Percentiles rank a stretch among this genome's conserved stretches.
phyloP scores from a whole-genome alignment of 2,113 vertebrate species.

The Edolisoma coerulescens region DNA sequence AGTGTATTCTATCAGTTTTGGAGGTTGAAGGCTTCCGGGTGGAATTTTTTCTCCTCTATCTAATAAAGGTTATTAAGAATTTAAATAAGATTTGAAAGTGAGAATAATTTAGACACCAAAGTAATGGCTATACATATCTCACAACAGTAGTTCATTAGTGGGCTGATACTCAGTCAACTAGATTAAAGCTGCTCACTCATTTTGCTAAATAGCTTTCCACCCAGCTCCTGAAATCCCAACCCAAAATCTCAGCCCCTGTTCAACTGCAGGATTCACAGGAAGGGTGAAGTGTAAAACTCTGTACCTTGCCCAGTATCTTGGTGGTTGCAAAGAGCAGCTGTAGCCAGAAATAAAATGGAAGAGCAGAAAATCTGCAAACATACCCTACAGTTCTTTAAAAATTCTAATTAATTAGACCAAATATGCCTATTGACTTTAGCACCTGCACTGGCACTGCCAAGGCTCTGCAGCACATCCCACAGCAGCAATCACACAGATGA shows the following conservation, averaged over 20 bases:
- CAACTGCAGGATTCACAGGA: background rate
- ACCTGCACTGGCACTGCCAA: background rate
- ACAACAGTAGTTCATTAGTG: constrained; percentile 31
- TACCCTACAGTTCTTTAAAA: background rate
- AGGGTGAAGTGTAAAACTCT: background rate
- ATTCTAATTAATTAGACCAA: background rate
- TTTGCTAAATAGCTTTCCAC: background rate
- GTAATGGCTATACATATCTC: constrained; percentile 32
- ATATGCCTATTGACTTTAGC: background rate
- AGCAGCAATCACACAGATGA: background rate
- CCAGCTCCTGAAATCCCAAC: background rate
- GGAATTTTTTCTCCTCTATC: background rate
- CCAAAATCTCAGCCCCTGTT: background rate
- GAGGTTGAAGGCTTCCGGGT: constrained; percentile 28
- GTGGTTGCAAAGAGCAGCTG: background rate
- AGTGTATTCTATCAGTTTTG: constrained; percentile 30
- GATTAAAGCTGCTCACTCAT: constrained; percentile 15
- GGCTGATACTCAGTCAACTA: background rate
- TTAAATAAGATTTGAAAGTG: constrained; percentile 62
- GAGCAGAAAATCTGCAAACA: background rate
- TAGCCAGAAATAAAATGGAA: background rate
- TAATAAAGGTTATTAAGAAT: constrained; percentile 65
- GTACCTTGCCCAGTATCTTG: background rate
- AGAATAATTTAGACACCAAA: constrained; percentile 53
- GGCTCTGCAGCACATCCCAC: background rate